Conservation (phyloP, 2,888 invertebrate genomes). For the Caenorhabditis auriculariae region DNA sequence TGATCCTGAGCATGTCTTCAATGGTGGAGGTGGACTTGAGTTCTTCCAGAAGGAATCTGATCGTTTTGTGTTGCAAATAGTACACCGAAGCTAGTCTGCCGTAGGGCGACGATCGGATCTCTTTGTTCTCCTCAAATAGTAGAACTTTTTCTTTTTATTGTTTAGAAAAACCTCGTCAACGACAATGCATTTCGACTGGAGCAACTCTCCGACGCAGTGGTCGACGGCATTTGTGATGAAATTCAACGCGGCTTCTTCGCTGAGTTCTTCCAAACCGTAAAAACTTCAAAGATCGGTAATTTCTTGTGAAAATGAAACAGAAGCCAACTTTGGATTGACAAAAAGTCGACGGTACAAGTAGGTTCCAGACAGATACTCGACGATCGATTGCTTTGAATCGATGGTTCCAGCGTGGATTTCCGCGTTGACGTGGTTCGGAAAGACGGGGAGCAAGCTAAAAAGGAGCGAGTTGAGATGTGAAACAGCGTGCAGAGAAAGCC, state of each 20-base stretch:
- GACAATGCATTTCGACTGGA: constrained; percentile 78
- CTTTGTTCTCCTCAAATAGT: constrained; percentile 70
- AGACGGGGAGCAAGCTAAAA: constrained; percentile 78
- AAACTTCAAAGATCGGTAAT: constrained; percentile 3
- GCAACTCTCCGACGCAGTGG: constrained; percentile 75
- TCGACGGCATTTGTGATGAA: constrained; percentile 83
- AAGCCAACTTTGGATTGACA: constrained; percentile 76
- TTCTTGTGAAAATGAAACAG: not conserved
- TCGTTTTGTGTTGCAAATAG: constrained; percentile 88
- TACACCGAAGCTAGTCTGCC: constrained; percentile 94
- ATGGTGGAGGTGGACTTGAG: constrained; percentile 73
- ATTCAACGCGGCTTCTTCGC: constrained; percentile 66
- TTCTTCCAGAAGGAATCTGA: constrained; percentile 78
- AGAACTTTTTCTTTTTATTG: not conserved
- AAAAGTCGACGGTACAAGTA: constrained; percentile 90
- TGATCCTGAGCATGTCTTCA: constrained; percentile 76
- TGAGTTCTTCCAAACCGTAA: constrained; percentile 78
- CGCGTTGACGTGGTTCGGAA: constrained; percentile 96
- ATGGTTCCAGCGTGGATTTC: constrained; percentile 90
- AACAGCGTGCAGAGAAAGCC: constrained; percentile 54
- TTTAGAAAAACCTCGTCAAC: constrained; percentile 70
- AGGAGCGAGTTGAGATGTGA: not conserved
- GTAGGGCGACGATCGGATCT: constrained; percentile 75
- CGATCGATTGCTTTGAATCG: constrained; percentile 71
- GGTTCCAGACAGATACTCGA: constrained; percentile 97